Base-by-base conservation (phyloP, 2,797 vertebrate species). In the Brachyalestes nurse region DNA sequence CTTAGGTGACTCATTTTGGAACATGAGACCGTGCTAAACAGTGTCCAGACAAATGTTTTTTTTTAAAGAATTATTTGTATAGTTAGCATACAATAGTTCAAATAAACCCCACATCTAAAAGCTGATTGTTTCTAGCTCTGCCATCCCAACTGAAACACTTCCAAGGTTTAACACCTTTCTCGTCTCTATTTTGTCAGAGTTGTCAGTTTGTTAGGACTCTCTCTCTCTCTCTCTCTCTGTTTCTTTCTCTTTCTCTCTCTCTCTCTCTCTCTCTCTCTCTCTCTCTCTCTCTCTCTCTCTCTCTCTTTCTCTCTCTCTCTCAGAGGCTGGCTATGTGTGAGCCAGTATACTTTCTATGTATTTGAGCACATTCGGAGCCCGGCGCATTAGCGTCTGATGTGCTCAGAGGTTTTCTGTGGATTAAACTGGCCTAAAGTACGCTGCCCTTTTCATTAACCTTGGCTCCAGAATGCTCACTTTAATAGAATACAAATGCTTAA, bases 371-470 rank as follows among this genome's bases (percentile, higher is more conserved):
- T 82, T 82, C 58, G 75, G 73, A 79, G 69, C 66, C 14, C 69
- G 62, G 65, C 73, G 82, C 87, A 82, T 86, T 84, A 82, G 61
- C 86, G 75, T 79, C 79, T 75, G 82, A 76, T 86, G 85, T 88
- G 75, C 79, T 84, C 86, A 89, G 87, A 87, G 80, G 85, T 91
- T 92, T 93, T 92, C 86, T 86, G 87, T 89, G 90, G 91, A 95
- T 93, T 93, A 94, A 86, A 72, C 57, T 42, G 83, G 88, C 90
- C 90, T 89, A 92, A 93, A 93, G 91, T 92, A 88, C 86, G 84
- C 72, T 91, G 90, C 88, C 93, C 92, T 94, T 65, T 93, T 95
- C 92, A 94, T 95, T 94, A 95, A 94, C 94, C 93, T 93, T 92
- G 90, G 86, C 88, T 92, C 86, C 90, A 88, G 90, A 88, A 90